Percentiles rank a stretch among this genome's conserved stretches.
Evolutionary conservation across 2,797 vertebrate species (phyloP).

Genomic region (Zenarchopterus dispar): DNA sequence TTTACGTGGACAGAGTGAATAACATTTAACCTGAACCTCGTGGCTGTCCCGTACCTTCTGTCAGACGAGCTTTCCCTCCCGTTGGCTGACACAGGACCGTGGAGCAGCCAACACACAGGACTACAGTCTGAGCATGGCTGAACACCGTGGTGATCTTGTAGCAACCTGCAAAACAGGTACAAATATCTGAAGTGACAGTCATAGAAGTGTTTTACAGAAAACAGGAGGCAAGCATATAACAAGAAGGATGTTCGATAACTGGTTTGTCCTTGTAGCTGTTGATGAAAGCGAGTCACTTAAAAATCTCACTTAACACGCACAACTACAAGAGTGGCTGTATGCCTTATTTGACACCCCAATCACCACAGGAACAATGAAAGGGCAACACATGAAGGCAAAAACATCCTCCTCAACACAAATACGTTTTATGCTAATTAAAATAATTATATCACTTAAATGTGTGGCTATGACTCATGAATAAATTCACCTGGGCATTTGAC

Average conservation of each 20-base stretch:
- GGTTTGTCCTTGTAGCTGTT: conserved; percentile 59
- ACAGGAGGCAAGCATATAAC: background rate
- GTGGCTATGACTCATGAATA: background rate
- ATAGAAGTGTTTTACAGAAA: background rate
- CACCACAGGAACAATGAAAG: conserved; percentile 63
- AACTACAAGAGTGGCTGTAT: conserved; percentile 60
- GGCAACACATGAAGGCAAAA: conserved; percentile 81
- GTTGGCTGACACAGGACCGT: conserved; percentile 96
- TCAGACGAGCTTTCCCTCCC: conserved; percentile 95
- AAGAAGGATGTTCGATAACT: too few relatives aligned
- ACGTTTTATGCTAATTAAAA: too few relatives aligned
- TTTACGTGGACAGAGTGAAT: too few relatives aligned
- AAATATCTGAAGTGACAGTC: background rate
- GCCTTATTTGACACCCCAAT: conserved; percentile 78
- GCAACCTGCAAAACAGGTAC: conserved; percentile 83
- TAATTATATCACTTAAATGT: too few relatives aligned
- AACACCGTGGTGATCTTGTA: conserved; percentile 98
- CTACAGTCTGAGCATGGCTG: conserved; percentile 96
- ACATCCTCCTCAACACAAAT: too few relatives aligned
- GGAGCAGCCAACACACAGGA: conserved; percentile 93
- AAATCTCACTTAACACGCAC: conserved; percentile 38
- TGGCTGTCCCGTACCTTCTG: conserved; percentile 85
- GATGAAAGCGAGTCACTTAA: conserved; percentile 31
- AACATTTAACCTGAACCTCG: too few relatives aligned
- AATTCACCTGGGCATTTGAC: conserved; percentile 91